Conservation (phyloP, 2,797 vertebrate genomes). For the Urosaurus nigricauda region DNA sequence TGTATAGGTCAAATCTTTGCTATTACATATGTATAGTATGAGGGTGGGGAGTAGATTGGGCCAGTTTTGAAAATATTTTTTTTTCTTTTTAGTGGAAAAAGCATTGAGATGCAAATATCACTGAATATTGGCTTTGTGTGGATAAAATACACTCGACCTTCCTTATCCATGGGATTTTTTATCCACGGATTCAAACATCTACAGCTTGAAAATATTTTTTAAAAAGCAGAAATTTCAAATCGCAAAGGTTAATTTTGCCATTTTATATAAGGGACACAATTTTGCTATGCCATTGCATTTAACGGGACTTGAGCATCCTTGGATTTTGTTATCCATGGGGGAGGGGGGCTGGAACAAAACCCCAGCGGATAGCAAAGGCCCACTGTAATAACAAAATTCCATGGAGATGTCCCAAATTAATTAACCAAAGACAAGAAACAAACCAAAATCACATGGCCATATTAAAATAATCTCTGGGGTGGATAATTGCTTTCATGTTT, state of each 20-base stretch:
- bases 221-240: no score
- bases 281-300: no score
- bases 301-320: no score
- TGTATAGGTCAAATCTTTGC: not conserved
- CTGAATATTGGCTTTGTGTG: slow-evolving; percentile 49
- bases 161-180: no score
- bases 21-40: not conserved
- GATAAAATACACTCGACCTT: slow-evolving; percentile 23
- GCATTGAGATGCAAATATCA: slow-evolving; percentile 33
- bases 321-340: no score
- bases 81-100: slow-evolving; percentile 18
- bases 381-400: not conserved
- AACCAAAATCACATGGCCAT: slow-evolving; percentile 40
- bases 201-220: no score
- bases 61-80: slow-evolving; percentile 27
- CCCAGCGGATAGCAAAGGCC: slow-evolving; percentile 28
- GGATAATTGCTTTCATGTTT: slow-evolving; percentile 38
- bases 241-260: no score
- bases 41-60: not conserved
- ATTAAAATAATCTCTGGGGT: slow-evolving; percentile 55
- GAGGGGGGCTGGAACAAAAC: no score
- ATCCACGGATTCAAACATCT: no score
- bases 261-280: no score
- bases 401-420: slow-evolving; percentile 51
- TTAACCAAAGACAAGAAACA: slow-evolving; percentile 59